Percentiles rank a stretch among this genome's conserved stretches.
Conservation (phyloP, 2,113 vertebrate species). For the Nesospiza acunhae region DNA sequence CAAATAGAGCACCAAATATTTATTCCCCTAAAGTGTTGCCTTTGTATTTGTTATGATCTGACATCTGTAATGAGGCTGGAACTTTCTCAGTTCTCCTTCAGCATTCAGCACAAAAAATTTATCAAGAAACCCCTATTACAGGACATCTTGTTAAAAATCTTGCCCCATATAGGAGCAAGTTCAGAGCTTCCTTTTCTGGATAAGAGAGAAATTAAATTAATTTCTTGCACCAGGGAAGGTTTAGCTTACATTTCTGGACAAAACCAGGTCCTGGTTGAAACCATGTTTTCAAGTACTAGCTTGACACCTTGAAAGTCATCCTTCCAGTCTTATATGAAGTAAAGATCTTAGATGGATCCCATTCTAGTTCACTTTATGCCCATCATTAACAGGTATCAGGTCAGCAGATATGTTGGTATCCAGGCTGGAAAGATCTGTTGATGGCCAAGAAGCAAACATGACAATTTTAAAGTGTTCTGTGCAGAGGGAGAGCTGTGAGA, state of each 20-base stretch:
- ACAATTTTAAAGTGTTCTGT: neutral
- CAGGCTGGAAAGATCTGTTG: neutral
- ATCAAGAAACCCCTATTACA: neutral
- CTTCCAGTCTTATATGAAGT: neutral
- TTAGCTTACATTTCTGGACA: neutral
- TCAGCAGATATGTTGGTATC: neutral
- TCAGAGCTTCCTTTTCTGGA: neutral
- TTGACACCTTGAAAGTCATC: neutral
- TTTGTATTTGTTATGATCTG: neutral
- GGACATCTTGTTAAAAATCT: neutral
- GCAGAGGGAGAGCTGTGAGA: neutral
- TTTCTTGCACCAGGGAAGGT: neutral
- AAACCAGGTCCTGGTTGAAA: neutral
- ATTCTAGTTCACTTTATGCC: neutral
- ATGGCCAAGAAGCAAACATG: neutral
- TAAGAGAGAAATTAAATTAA: neutral
- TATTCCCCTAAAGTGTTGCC: neutral
- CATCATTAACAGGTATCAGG: neutral
- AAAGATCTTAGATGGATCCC: neutral
- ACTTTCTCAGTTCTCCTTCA: neutral
- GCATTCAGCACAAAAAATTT: neutral
- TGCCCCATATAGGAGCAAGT: neutral
- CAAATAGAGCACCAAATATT: neutral
- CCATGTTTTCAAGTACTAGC: neutral
- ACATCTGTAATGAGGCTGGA: neutral